These are phyloP conservation scores for Spongilla lacustris DNA, from an alignment of 37 sponge, comb jelly and placozoan species.

Conservation along the genomic window DNA sequence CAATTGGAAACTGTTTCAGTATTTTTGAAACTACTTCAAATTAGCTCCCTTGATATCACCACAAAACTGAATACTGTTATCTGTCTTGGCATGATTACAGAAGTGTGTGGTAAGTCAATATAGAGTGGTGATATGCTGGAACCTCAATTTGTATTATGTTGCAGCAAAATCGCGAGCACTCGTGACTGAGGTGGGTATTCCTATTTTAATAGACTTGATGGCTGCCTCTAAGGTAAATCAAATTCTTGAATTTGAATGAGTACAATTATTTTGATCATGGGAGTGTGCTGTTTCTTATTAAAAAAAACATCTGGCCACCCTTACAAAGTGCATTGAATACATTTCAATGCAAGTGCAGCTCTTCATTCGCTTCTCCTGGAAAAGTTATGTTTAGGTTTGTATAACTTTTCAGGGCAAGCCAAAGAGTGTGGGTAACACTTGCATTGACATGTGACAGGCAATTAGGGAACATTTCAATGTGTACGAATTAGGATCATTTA, in stretches of 20 bases:
- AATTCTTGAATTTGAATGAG: not conserved
- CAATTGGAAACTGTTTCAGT: not conserved
- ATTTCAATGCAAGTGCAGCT: too few species aligned
- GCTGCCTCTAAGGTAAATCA: not conserved
- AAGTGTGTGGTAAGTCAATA: not conserved
- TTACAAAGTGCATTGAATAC: too few species aligned
- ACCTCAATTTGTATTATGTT: not conserved
- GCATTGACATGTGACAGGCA: too few species aligned
- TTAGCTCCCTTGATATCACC: not conserved
- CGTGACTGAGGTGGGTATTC: not conserved
- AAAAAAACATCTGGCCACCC: too few species aligned
- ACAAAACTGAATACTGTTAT: not conserved
- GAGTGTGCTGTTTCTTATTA: too few species aligned
- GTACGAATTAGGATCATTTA: too few species aligned
- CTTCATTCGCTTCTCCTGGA: too few species aligned
- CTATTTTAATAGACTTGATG: not conserved
- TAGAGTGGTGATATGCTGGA: not conserved
- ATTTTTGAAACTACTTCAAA: not conserved
- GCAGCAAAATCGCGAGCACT: not conserved
- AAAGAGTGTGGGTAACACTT: too few species aligned
- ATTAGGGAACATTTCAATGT: too few species aligned
- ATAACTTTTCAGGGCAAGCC: too few species aligned
- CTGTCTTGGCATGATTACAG: constrained; percentile 23
- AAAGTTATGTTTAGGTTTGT: too few species aligned
- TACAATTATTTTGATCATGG: too few species aligned